phyloP scores from a whole-genome alignment of 2,113 vertebrate genomes.

The Siniperca knerii region DNA sequence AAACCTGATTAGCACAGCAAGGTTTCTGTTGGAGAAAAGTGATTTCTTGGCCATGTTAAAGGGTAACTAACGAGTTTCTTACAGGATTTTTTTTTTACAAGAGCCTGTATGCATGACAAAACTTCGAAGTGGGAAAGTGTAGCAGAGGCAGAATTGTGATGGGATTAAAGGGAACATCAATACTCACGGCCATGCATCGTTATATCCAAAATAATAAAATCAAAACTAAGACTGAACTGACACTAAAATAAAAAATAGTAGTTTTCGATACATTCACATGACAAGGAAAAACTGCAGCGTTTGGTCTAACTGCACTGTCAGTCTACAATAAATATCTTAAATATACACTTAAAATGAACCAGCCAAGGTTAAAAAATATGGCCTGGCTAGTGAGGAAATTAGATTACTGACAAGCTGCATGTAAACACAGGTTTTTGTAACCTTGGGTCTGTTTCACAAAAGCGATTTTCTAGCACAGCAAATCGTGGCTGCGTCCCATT shows the following conservation, averaged over 20 bases:
- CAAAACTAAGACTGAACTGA: background rate
- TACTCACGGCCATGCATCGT: background rate
- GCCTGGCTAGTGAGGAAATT: background rate
- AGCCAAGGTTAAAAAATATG: background rate
- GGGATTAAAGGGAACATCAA: background rate
- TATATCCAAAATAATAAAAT: background rate
- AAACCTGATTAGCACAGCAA: background rate
- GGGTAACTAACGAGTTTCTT: background rate
- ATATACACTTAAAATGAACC: background rate
- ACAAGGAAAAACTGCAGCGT: background rate
- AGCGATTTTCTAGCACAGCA: background rate
- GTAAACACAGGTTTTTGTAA: background rate
- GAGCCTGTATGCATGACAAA: background rate
- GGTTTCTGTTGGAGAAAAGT: background rate
- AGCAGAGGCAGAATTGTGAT: background rate
- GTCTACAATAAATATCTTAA: background rate
- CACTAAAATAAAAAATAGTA: background rate
- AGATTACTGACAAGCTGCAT: background rate
- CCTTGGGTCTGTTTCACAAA: background rate
- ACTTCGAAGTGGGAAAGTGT: background rate
- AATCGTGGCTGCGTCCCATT: background rate
- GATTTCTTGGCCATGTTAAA: background rate
- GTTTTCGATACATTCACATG: background rate
- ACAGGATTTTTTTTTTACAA: background rate
- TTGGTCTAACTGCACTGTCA: background rate